Evolutionary conservation across 2,113 vertebrate species (phyloP).

Genomic region (Oenanthe oenanthe): DNA sequence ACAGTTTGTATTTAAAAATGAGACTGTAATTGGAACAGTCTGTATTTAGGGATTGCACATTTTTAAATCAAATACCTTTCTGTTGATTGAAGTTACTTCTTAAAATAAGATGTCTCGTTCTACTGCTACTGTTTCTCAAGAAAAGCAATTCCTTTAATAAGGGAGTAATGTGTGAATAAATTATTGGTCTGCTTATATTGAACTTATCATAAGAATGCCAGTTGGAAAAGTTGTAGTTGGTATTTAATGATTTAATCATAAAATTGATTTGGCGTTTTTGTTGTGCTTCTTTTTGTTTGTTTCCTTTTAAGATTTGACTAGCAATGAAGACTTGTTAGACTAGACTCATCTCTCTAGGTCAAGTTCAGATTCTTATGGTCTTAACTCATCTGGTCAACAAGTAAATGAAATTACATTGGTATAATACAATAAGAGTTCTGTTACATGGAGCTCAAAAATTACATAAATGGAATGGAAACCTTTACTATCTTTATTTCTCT

Average conservation of each 20-base stretch:
- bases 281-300: neutral
- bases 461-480: neutral
- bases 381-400: neutral
- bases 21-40: neutral
- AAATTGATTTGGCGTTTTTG: neutral
- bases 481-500: neutral
- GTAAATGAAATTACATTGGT: neutral
- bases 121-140: neutral
- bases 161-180: neutral
- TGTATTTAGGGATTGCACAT: rapidly evolving
- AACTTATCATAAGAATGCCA: neutral
- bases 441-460: neutral
- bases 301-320: neutral
- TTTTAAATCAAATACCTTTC: neutral
- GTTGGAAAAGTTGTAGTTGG: neutral
- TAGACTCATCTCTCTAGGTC: neutral
- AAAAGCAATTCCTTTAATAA: neutral
- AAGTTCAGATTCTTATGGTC: neutral
- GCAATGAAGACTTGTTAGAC: neutral
- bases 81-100: neutral
- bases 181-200: neutral
- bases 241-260: neutral
- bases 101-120: neutral
- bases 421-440: neutral
- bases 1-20: neutral